A percentile compares a stretch with the other conserved stretches of the same genome.
These are phyloP conservation scores for Zaprionus ornatus DNA, from an alignment of 1,140 invertebrate genomes.

Conservation along the genomic window DNA sequence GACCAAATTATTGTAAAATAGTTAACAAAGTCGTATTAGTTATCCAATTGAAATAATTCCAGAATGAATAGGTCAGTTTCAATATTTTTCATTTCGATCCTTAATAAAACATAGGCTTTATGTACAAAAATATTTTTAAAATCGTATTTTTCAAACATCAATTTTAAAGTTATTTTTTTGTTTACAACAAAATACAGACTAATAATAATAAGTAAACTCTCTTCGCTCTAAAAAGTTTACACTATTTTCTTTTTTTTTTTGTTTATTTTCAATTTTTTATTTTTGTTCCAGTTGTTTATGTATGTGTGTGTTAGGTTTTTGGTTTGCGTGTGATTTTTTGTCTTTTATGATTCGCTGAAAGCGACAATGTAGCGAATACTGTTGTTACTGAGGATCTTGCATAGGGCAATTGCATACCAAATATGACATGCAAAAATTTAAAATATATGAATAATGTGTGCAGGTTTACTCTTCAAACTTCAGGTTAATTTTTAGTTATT, in stretches of 20 bases:
- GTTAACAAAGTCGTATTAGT: too few relatives aligned
- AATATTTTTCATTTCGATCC: too few relatives aligned
- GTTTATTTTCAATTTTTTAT: conserved; percentile 26
- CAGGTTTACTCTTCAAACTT: conserved; percentile 1
- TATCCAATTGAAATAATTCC: too few relatives aligned
- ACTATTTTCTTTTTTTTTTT: conserved; percentile 62
- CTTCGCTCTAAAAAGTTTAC: conserved; percentile 70
- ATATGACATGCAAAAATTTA: conserved; percentile 26
- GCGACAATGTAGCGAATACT: background rate
- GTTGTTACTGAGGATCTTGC: conserved; percentile 38
- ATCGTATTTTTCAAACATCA: too few relatives aligned
- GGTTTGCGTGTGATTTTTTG: conserved; percentile 22
- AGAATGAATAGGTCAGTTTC: too few relatives aligned
- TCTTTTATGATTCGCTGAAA: conserved; percentile 25
- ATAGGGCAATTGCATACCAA: conserved; percentile 24
- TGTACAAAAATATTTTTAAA: background rate
- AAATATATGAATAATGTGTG: conserved; percentile 24
- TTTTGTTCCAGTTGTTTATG: conserved; percentile 50
- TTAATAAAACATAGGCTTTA: too few relatives aligned
- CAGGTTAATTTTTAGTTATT: background rate
- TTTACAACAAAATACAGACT: conserved; percentile 82
- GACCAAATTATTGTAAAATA: too few relatives aligned
- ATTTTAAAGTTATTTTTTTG: conserved; percentile 73
- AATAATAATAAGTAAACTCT: conserved; percentile 77
- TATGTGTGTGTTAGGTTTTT: conserved; percentile 20